These are phyloP conservation scores for Notechis scutatus DNA, from an alignment of 2,113 vertebrate genomes.

Conservation along the genomic window DNA sequence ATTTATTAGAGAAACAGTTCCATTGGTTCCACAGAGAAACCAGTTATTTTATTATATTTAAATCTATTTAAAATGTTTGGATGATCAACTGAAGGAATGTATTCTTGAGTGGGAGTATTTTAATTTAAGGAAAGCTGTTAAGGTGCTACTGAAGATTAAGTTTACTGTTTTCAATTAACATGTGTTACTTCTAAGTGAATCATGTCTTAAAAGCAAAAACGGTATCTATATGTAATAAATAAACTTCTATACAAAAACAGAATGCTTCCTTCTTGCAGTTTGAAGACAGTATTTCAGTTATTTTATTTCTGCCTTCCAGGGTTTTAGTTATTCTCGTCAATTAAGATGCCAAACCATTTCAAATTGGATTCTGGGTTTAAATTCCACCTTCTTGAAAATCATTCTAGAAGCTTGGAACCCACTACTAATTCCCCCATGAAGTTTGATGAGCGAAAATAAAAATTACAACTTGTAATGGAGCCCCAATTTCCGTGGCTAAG, in stretches of 20 bases:
- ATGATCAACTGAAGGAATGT: not conserved
- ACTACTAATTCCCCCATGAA: not conserved
- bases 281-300: not conserved
- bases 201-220: not conserved
- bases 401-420: not conserved
- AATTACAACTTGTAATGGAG: not conserved
- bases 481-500: not conserved
- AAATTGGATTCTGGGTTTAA: not conserved
- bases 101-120: not conserved
- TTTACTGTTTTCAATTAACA: not conserved
- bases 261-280: not conserved
- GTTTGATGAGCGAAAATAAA: not conserved
- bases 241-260: not conserved
- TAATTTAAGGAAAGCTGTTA: not conserved
- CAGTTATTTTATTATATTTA: not conserved
- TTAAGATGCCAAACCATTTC: not conserved
- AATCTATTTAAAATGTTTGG: not conserved
- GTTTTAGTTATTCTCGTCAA: not conserved
- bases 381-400: not conserved
- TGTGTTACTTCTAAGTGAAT: not conserved
- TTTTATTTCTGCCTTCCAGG: not conserved
- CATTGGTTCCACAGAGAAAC: not conserved
- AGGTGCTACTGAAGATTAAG: not conserved
- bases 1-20: not conserved
- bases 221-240: not conserved